Conservation (phyloP, 2,797 vertebrate genomes). For the Argentina silus region DNA sequence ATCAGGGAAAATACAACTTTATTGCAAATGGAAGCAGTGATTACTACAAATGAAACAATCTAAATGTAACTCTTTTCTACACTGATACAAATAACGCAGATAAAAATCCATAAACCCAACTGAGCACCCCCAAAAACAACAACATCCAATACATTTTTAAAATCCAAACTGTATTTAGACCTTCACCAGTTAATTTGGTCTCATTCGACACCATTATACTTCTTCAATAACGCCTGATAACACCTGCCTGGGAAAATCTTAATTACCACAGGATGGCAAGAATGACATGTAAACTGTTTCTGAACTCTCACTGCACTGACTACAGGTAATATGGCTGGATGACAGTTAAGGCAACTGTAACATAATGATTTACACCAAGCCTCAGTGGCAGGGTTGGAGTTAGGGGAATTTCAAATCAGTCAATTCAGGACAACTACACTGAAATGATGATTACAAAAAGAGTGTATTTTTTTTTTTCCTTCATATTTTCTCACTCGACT, state of each 20-base stretch:
- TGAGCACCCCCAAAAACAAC: constrained; percentile 35
- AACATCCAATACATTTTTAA: not conserved
- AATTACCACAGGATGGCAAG: not conserved
- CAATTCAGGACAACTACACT: too few species aligned
- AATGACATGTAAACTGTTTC: not conserved
- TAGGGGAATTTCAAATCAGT: too few species aligned
- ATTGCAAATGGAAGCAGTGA: constrained; percentile 51
- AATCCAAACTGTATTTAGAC: not conserved
- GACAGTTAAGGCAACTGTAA: constrained; percentile 16
- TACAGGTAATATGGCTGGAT: constrained; percentile 2
- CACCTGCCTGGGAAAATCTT: not conserved
- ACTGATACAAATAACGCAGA: constrained; percentile 62
- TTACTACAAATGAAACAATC: constrained; percentile 43
- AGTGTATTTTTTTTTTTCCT: too few species aligned
- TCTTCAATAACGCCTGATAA: not conserved
- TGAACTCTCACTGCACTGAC: constrained; percentile 14
- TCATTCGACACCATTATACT: constrained; percentile 3
- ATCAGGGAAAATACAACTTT: constrained; percentile 20
- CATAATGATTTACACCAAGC: constrained; percentile 20
- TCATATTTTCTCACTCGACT: too few species aligned
- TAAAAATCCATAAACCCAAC: constrained; percentile 44
- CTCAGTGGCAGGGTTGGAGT: constrained; percentile 8
- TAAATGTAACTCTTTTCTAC: constrained; percentile 58
- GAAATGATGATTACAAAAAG: too few species aligned
- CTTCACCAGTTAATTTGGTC: constrained; percentile 8